Evolutionary conservation across 1,140 invertebrate genomes (phyloP).

Genomic region (Diachasma alloeum): DNA sequence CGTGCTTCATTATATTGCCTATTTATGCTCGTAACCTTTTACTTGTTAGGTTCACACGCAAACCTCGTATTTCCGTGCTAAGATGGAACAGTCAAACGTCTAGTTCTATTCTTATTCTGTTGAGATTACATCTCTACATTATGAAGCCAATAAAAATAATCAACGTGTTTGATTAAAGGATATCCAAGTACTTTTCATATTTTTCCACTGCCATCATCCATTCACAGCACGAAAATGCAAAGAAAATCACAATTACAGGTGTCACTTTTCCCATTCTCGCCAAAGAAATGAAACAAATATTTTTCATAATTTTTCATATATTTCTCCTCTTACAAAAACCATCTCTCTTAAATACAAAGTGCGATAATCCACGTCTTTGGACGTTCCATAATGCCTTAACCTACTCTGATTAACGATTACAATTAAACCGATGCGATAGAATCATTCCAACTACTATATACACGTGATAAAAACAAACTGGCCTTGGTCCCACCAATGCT

Average conservation of each 20-base stretch:
- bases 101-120: neutral
- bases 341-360: conserved; percentile 4
- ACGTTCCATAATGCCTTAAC: neutral
- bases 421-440: neutral
- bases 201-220: no score
- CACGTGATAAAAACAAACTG: conserved; percentile 43
- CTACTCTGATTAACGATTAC: neutral
- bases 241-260: no score
- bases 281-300: no score
- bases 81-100: neutral
- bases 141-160: neutral
- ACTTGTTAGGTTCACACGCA: conserved; percentile 29
- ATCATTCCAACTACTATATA: conserved; percentile 23
- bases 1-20: conserved; percentile 33
- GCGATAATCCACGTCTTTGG: neutral
- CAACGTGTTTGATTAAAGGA: neutral
- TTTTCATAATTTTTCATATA: conserved; percentile 12
- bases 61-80: conserved; percentile 30
- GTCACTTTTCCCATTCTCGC: no score
- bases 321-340: neutral
- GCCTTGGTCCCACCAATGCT: conserved; percentile 40
- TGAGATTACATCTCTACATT: neutral
- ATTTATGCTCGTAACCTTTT: conserved; percentile 43
- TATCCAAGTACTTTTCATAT: neutral
- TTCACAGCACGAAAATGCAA: no score